These are phyloP conservation scores for Labeo calbasu DNA, from an alignment of 2,797 vertebrate genomes.

Conservation along the genomic window DNA sequence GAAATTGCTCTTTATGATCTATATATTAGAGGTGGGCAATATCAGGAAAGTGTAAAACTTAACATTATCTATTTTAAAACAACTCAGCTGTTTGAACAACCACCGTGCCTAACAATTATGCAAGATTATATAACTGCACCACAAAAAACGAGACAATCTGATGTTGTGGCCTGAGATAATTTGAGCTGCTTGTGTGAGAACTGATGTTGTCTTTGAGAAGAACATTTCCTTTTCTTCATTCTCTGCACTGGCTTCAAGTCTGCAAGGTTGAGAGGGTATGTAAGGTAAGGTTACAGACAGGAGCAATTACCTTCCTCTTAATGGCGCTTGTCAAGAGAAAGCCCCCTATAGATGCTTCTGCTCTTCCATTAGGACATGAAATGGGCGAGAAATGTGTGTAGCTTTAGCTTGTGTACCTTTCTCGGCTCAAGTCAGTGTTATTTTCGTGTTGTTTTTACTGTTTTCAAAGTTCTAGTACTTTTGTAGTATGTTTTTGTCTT, in stretches of 20 bases:
- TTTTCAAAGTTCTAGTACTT: neutral
- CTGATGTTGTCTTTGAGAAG: slow-evolving; percentile 40
- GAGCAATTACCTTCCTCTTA: slow-evolving; percentile 19
- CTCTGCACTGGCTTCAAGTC: slow-evolving; percentile 39
- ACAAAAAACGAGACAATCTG: neutral
- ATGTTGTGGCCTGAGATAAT: slow-evolving; percentile 16
- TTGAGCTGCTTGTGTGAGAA: slow-evolving; percentile 19
- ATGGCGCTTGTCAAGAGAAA: slow-evolving; percentile 30
- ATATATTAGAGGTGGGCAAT: neutral
- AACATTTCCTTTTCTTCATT: slow-evolving; percentile 42
- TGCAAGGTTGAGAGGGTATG: slow-evolving; percentile 31
- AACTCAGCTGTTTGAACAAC: neutral
- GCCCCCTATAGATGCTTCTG: slow-evolving; percentile 28
- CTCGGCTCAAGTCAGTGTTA: neutral
- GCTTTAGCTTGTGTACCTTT: slow-evolving; percentile 17
- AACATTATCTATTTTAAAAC: neutral
- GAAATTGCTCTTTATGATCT: neutral
- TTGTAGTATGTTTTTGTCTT: neutral
- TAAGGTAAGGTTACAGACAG: slow-evolving; percentile 43
- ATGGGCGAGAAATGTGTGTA: slow-evolving; percentile 1
- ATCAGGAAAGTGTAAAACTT: neutral
- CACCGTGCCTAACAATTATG: slow-evolving; percentile 19
- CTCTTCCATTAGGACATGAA: slow-evolving; percentile 20
- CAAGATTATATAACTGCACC: slow-evolving; percentile 39
- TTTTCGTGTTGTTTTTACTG: neutral